Base-by-base conservation (phyloP, 2,797 vertebrate genomes). In the Lycodopsis pacificus region DNA sequence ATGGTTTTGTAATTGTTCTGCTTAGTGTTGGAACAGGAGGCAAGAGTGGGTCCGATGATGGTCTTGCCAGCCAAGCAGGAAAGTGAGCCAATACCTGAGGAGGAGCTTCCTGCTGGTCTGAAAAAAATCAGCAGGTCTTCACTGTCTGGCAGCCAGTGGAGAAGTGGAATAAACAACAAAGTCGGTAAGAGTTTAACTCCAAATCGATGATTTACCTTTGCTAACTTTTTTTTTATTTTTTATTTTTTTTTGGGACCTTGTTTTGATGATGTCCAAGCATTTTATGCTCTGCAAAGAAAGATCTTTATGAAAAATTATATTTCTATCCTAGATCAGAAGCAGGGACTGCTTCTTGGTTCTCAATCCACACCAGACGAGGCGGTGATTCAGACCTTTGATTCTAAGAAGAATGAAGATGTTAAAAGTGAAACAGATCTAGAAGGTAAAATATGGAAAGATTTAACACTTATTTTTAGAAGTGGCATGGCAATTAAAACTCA, bases 121-220 rank as follows among this genome's bases (percentile, higher is more conserved):
- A 11, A 0, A 80, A 90, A 46, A 66, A n/a, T n/a, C n/a, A n/a
- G n/a, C n/a, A n/a, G n/a, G n/a, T n/a, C n/a, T n/a, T n/a, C n/a
- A n/a, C n/a, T n/a, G n/a, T n/a, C 90, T 5, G 87, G 93, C 63
- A 94, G 94, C 73, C 54, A 74, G 13, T 94, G 93, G 94, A 84
- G 88, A 65, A 83, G 88, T 73, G 88, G 92, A 0, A 2, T 68
- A 3, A 40, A 25, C 2, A 0, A 62, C 14, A 66, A 6, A 30
- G 5, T 7, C 34, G 82, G 88, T 91, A 49, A 40, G 61, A n/a
- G 42, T 51, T 36, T 0, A 27, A 30, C 3, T 7, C 17, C 10
- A 49, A n/a, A 9, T 40, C 7, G 7, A 17, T 7, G n/a, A 62
- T 25, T 22, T 34, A 34, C 32, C 4, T 40, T n/a, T 38, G 11